Conservation (phyloP, 2,797 vertebrate genomes). For the Ceryle rudis region DNA sequence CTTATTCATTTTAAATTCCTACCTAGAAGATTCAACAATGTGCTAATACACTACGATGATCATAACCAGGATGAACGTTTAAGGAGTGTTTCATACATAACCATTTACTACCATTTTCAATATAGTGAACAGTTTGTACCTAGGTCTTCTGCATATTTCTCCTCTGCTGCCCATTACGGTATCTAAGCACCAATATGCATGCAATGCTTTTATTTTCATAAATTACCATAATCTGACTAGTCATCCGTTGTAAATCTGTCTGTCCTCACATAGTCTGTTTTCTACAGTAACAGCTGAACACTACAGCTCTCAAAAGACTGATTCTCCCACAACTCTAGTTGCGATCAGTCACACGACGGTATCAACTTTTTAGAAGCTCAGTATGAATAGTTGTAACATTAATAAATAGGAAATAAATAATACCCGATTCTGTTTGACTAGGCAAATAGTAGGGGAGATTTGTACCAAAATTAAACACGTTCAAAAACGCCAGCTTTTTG, state of each 20-base stretch:
- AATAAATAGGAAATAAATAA: background rate
- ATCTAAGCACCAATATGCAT: constrained; percentile 75
- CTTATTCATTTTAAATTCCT: constrained; percentile 67
- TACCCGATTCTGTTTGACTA: background rate
- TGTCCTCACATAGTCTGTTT: background rate
- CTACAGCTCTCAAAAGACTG: background rate
- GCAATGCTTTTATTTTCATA: constrained; percentile 76
- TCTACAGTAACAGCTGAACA: background rate
- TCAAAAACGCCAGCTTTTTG: background rate
- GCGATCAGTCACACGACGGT: background rate
- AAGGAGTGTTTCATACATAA: constrained; percentile 60
- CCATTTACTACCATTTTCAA: constrained; percentile 42
- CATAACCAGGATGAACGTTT: constrained; percentile 31
- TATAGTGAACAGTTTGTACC: constrained; percentile 38
- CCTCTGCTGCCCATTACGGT: constrained; percentile 48
- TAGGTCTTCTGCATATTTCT: constrained; percentile 50
- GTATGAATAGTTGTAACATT: background rate
- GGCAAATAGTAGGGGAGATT: background rate
- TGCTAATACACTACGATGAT: constrained; percentile 53
- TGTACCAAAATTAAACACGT: background rate
- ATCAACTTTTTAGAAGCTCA: background rate
- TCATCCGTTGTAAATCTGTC: background rate
- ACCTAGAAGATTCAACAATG: constrained; percentile 66
- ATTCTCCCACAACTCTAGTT: constrained; percentile 21
- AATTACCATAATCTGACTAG: constrained; percentile 25